Evolutionary conservation across 2,113 vertebrate genomes (phyloP).

Genomic region (Leptodactylus fuscus): DNA sequence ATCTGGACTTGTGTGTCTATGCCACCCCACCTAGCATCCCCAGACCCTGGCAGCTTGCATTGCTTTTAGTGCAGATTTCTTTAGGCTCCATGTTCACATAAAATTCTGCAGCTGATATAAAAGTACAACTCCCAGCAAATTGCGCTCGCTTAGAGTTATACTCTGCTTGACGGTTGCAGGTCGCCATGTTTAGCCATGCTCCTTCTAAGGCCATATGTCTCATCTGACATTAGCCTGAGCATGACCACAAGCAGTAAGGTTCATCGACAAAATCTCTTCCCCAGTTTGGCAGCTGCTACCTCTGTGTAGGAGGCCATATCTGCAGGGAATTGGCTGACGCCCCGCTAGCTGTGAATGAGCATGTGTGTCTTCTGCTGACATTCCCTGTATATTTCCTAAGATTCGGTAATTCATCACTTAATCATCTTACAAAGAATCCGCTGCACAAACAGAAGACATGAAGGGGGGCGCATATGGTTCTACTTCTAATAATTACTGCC

Average conservation of each 20-base stretch:
- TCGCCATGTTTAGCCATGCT: not conserved
- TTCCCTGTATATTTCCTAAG: not conserved
- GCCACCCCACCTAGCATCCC: no score
- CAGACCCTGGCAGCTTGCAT: no score
- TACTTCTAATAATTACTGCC: conserved; percentile 48
- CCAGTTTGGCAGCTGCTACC: conserved; percentile 40
- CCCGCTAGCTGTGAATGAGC: not conserved
- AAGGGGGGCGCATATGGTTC: conserved; percentile 46
- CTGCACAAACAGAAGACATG: conserved; percentile 41
- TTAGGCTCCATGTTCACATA: no score
- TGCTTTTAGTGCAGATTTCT: no score
- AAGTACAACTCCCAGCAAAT: no score
- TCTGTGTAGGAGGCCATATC: not conserved
- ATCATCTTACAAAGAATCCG: conserved; percentile 40
- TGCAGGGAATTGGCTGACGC: not conserved
- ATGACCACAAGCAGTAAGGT: not conserved
- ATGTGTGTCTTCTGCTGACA: not conserved
- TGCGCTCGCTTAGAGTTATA: no score
- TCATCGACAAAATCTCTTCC: not conserved
- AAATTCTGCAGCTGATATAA: no score
- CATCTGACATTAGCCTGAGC: not conserved
- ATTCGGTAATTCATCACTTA: conserved; percentile 44
- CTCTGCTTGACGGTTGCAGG: not conserved
- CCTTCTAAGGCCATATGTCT: not conserved
- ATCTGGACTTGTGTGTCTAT: no score